Percentiles rank a stretch among this genome's conserved stretches.
These are phyloP conservation scores for Sabellastarte sp. DNA, from an alignment of 2,888 invertebrate species.

Conservation along the genomic window DNA sequence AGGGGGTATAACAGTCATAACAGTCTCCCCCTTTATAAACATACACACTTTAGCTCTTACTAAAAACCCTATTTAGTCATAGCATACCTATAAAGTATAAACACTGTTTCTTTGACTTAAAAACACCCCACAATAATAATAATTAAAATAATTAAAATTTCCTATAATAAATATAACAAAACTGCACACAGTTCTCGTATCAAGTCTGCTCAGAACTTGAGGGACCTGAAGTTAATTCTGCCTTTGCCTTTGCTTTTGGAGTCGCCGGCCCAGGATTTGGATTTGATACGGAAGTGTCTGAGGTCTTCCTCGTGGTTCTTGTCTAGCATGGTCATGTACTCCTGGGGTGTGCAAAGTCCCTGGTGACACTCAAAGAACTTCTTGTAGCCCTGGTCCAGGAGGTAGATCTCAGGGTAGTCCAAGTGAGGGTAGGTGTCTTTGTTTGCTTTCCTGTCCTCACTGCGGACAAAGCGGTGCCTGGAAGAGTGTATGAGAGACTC, in stretches of 20 bases:
- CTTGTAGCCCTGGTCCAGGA: slow-evolving; percentile 88
- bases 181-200: too few relatives aligned
- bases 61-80: too few relatives aligned
- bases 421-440: slow-evolving; percentile 80
- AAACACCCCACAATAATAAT: too few relatives aligned
- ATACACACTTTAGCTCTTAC: too few relatives aligned
- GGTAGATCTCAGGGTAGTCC: slow-evolving; percentile 88
- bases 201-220: background rate
- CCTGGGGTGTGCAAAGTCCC: slow-evolving; percentile 71
- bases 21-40: too few relatives aligned
- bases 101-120: too few relatives aligned
- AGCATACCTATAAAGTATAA: too few relatives aligned
- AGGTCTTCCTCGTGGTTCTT: slow-evolving; percentile 74
- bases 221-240: background rate
- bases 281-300: slow-evolving; percentile 73
- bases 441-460: slow-evolving; percentile 78
- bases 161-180: too few relatives aligned
- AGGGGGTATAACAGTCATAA: too few relatives aligned
- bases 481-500: too few relatives aligned
- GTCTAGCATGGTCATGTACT: slow-evolving; percentile 84
- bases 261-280: slow-evolving; percentile 61
- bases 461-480: slow-evolving; percentile 80
- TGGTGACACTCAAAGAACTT: slow-evolving; percentile 69
- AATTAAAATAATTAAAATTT: too few relatives aligned
- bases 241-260: background rate